Evolutionary conservation across 2,113 vertebrate genomes (phyloP).

Genomic region (Opisthocomus hoazin): DNA sequence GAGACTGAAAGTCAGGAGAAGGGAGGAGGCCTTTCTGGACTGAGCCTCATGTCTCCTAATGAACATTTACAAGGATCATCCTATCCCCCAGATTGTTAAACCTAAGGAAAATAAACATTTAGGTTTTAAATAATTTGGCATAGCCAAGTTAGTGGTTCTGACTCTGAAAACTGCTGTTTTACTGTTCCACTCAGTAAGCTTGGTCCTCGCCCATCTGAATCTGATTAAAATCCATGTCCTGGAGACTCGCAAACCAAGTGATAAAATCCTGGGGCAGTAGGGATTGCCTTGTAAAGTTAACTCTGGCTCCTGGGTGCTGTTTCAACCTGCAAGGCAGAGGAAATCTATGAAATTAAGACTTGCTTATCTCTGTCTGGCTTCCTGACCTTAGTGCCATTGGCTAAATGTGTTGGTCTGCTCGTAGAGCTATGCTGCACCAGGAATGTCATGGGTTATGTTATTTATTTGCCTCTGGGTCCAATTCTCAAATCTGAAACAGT

Average conservation of each 20-base stretch:
- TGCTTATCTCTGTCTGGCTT: not conserved
- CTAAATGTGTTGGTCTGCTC: accelerated
- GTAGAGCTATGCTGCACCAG: not conserved
- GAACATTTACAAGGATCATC: not conserved
- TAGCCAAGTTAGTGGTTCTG: not conserved
- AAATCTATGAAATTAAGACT: not conserved
- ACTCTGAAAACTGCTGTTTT: not conserved
- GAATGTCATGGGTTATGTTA: accelerated
- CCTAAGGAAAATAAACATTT: not conserved
- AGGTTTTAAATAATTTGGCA: not conserved
- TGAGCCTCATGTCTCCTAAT: not conserved
- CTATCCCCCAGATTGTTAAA: not conserved
- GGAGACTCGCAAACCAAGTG: not conserved
- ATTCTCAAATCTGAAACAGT: not conserved
- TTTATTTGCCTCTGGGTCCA: not conserved
- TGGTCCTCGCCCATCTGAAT: not conserved
- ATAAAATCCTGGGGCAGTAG: not conserved
- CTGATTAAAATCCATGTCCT: not conserved
- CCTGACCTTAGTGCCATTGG: not conserved
- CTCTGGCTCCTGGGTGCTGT: not conserved
- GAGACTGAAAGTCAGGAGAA: not conserved
- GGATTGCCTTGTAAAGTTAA: not conserved
- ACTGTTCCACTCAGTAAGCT: not conserved
- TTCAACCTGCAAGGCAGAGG: not conserved
- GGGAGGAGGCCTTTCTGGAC: not conserved